Base-by-base conservation (phyloP, 2,888 invertebrate genomes). In the Drosophila mimetica region DNA sequence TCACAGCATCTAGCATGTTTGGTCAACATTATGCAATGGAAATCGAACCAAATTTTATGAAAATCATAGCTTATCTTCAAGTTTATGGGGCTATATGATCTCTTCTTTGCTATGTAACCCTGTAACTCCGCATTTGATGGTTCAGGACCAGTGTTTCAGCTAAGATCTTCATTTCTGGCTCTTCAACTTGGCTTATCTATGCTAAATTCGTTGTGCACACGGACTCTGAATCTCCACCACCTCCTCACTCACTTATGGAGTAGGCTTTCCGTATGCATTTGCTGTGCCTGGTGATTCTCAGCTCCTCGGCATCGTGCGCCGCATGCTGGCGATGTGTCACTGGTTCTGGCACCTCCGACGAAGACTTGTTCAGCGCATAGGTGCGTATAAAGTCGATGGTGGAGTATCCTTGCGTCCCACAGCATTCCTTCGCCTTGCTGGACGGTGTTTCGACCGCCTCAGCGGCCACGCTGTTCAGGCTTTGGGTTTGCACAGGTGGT, bases 311-410 rank as follows among this genome's bases (percentile, higher is more conserved):
- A 88, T 95, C 95, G 70, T 95, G 95, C 58, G 65, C 22, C 71
- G 95, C 95, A 58, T 79, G 76, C 93, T 93, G 75, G 7, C 72
- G 86, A 32, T 86, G 81, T 4, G 51, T 47, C 4, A 72, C 64
- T 39, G 59, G 37, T 37, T 86, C 88, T 2, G 65, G 75, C 34
- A 79, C 75, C 6, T 79, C 84, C 5, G 71, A 67, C 4, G 87
- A 69, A 0, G 97, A 96, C 88, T 95, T 95, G 18, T 96, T 96
- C 28, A 98, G 93, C 20, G 98, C 98, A 55, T 95, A 96, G 0
- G 98, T 98, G 92, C 96, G 97, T 86, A 97, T 95, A 91, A 98
- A 98, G 92, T 98, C 98, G 80, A 98, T 99, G 1, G 96, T 89
- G 6, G 90, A 90, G 37, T 89, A 89, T 25, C 89, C 90, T 0